These are phyloP conservation scores for Anguilla megastoma DNA, from an alignment of 2,797 vertebrate genomes.

Conservation along the genomic window DNA sequence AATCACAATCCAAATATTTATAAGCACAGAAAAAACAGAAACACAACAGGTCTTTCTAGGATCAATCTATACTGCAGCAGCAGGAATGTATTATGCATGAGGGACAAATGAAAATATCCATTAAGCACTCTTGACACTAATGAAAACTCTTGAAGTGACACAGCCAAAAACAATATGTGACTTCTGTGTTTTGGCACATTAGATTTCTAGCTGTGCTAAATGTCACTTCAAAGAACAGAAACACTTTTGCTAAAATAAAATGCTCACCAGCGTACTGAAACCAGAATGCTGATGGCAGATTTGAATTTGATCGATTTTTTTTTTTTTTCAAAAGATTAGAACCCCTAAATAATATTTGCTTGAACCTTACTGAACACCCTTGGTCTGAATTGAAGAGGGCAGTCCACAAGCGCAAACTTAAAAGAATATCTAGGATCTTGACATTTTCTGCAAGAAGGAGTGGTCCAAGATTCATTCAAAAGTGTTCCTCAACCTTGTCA, in stretches of 20 bases:
- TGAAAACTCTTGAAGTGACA: constrained; percentile 51
- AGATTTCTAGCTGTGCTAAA: constrained; percentile 45
- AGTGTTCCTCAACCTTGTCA: too few species aligned
- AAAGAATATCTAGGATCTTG: not conserved
- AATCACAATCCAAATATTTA: constrained; percentile 49
- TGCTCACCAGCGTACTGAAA: not conserved
- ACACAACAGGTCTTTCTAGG: constrained; percentile 52
- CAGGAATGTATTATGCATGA: constrained; percentile 52
- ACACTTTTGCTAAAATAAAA: constrained; percentile 43
- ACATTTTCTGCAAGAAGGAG: not conserved
- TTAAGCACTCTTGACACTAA: constrained; percentile 58
- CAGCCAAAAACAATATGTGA: constrained; percentile 37
- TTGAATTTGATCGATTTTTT: constrained; percentile 24
- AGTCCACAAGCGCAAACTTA: not conserved
- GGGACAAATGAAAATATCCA: constrained; percentile 54
- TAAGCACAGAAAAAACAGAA: constrained; percentile 52
- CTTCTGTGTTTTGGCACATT: constrained; percentile 56
- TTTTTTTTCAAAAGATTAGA: too few species aligned
- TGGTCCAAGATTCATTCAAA: not conserved
- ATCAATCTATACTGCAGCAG: constrained; percentile 62
- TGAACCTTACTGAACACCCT: too few species aligned
- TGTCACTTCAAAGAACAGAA: constrained; percentile 46
- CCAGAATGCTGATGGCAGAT: constrained; percentile 39
- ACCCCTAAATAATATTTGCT: too few species aligned
- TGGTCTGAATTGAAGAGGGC: not conserved